Base-by-base conservation (phyloP, 2,113 vertebrate genomes). In the Lates calcarifer region DNA sequence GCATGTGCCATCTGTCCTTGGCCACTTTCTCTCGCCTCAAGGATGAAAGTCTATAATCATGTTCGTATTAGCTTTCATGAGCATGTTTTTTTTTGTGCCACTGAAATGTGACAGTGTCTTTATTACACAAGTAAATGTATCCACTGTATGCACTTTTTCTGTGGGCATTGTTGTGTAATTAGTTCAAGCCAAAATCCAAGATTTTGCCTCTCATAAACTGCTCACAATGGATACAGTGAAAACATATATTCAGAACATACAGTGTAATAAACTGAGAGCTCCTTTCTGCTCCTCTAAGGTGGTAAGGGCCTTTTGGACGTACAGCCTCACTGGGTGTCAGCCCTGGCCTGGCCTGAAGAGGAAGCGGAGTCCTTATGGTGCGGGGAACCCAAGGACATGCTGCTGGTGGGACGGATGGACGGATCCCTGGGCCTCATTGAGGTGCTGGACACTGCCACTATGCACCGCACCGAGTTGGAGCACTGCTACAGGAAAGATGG, bases 401-500 rank as follows among this genome's bases (percentile, higher is more conserved):
- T 99, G 72, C 85, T 99, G 87, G 96, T 99, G 74, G 98, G 98
- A 7, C 96, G 98, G 13, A 97, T 99, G 96, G 97, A 99, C 35
- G 98, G 98, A 1, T 96, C 98, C 13, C 93, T 99, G 76, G 98
- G 97, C 13, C 95, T 99, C 8, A 96, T 99, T 12, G 97, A 99
- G 90, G 96, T 99, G 63, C 90, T 96, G 56, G 97, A 99, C 73
- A 89, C 94, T 10, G 96, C 94, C 71, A 96, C 93, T 15, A 96
- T 99, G 96, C 96, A 94, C 51, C 94, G 96, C 18, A 88, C 94
- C 3, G 98, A 99, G 84, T 89, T 99, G 88, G 97, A 98, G 20
- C 97, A 99, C 90, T 99, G 98, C 94, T 98, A 96, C 94, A 94
- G 98, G 87, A 99, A 98, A 66, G 97, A 99, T 41, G 98, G 98